Conservation (phyloP, 1,140 invertebrate genomes). For the Aleiodes sp. region DNA sequence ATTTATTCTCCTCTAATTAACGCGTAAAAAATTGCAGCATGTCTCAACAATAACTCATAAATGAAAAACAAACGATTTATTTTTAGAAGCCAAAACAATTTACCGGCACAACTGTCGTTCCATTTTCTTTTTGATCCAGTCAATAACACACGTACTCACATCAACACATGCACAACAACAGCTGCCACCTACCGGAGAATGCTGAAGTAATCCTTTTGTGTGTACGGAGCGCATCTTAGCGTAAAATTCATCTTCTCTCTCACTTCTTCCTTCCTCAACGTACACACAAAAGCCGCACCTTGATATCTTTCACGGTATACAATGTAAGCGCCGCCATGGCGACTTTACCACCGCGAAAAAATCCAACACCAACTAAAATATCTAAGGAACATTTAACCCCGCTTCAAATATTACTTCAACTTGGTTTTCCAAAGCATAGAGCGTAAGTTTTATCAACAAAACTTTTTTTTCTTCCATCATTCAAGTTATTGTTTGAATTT, state of each 20-base stretch:
- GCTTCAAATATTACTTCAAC: conserved; percentile 82
- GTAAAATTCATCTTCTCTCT: too few species aligned
- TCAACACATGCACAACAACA: neutral
- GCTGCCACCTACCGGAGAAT: neutral
- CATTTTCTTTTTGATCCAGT: too few species aligned
- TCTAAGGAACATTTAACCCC: conserved; percentile 79
- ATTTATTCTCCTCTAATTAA: too few species aligned
- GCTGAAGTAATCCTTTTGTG: neutral
- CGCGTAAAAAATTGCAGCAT: too few species aligned
- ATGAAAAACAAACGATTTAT: too few species aligned
- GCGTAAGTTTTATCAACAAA: conserved; percentile 73
- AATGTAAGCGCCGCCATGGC: conserved; percentile 65
- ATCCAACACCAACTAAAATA: conserved; percentile 73
- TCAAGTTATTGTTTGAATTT: neutral
- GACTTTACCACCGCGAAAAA: conserved; percentile 74
- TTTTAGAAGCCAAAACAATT: too few species aligned
- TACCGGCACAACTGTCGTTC: too few species aligned
- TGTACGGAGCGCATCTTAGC: too few species aligned
- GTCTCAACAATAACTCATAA: too few species aligned
- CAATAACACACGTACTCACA: too few species aligned
- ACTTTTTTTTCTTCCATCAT: neutral
- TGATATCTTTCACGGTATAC: neutral
- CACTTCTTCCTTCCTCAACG: neutral
- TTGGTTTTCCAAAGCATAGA: conserved; percentile 87
- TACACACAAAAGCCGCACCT: neutral